Base-by-base conservation (phyloP, 2,888 invertebrate genomes). In the Frankliniella fusca region DNA sequence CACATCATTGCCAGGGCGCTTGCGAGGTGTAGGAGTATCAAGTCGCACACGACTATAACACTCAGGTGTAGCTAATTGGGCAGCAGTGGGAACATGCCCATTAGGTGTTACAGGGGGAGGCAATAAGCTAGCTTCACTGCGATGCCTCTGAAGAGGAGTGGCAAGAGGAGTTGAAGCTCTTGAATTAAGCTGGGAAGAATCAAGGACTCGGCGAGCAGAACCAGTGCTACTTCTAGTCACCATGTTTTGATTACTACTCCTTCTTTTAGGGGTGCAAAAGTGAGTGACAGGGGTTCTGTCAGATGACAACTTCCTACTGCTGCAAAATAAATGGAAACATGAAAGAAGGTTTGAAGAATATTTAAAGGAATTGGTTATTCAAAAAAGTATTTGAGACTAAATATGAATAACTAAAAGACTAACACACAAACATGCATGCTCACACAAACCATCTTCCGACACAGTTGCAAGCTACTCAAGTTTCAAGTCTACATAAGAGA, bases 41-140 rank as follows among this genome's bases (percentile, higher is more conserved):
- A 90, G 85, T 82, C 88, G 88, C 2, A 90, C 90, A n/a, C 86
- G 85, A 83, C 86, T 89, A 84, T 88, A 91, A 85, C 90, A 91
- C 23, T 76, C 70, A 8, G 70, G 70, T 27, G 70, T 76, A 10
- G 70, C 70, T 12, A 76, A 9, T 12, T 12, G n/a, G 10, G 27
- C 70, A 27, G 23, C 11, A 12, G 23, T 76, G 23, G 23, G 70
- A 12, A 27, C 8, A 82, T 90, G 90, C 23, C 70, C 23, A 27
- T 23, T 76, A 12, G 70, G 70, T 0, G 70, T 76, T 0, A 12
- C 9, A 10, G 70, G 70, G 12, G 70, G 70, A 9, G 70, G 70
- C 12, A 76, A 12, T 1, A 76, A 27, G 12, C 70, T 76, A 2
- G 70, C 70, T 27, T 76, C 70, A 76, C 70, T 76, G 0, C 70